A percentile compares a stretch with the other conserved stretches of the same genome.
Evolutionary conservation across 2,888 invertebrate genomes (phyloP).

Genomic region (Drosophila birchii): DNA sequence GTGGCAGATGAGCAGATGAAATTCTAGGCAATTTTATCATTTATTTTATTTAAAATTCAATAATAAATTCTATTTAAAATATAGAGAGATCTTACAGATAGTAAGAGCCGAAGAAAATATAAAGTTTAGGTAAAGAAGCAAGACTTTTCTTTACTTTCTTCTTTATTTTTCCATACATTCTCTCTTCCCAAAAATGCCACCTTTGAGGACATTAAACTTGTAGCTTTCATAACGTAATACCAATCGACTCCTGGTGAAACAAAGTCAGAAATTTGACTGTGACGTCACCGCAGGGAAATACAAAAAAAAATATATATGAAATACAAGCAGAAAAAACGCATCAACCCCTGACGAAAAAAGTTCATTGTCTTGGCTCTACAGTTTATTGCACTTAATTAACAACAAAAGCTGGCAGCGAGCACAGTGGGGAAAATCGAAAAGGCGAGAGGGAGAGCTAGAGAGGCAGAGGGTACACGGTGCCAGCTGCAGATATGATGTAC

Average conservation of each 20-base stretch:
- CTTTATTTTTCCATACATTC: not conserved
- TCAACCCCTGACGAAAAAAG: constrained; percentile 52
- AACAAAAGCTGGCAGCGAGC: constrained; percentile 26
- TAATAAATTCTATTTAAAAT: not conserved
- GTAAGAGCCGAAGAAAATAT: not conserved
- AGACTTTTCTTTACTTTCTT: not conserved
- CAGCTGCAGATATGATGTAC: constrained; percentile 34
- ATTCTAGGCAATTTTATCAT: not conserved
- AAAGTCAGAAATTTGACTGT: constrained; percentile 31
- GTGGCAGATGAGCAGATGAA: not conserved
- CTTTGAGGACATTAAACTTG: constrained; percentile 22
- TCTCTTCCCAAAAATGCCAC: not conserved
- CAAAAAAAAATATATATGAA: constrained; percentile 9
- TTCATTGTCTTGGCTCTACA: constrained; percentile 64
- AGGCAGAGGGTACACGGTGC: not conserved
- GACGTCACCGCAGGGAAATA: constrained; percentile 47
- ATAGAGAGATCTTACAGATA: not conserved
- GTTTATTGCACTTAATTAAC: constrained; percentile 77
- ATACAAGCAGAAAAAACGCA: constrained; percentile 16
- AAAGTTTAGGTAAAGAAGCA: not conserved
- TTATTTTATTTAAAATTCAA: not conserved
- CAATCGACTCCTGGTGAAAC: constrained; percentile 7
- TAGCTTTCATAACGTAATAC: constrained; percentile 21
- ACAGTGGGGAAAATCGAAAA: too few species aligned
- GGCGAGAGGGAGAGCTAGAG: not conserved